These are phyloP conservation scores for Trichechus manatus DNA, from an alignment of 2,113 vertebrate species.

Conservation along the genomic window DNA sequence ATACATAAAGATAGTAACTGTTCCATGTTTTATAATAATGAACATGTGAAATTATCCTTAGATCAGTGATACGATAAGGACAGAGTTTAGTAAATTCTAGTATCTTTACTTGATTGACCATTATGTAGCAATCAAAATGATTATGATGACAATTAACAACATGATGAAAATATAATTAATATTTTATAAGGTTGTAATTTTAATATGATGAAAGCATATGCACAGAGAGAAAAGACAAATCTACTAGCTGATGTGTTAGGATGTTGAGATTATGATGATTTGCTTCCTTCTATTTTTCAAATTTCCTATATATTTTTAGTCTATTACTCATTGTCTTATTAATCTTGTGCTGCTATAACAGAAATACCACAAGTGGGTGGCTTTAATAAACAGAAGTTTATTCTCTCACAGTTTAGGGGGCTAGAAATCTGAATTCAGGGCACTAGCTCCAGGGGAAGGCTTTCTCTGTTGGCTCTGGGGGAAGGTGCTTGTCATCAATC, in stretches of 20 bases:
- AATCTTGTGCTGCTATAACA: no score
- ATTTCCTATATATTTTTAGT: not conserved
- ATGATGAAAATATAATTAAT: slow-evolving; percentile 44
- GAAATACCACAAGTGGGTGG: no score
- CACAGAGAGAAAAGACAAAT: not conserved
- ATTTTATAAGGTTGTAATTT: slow-evolving; percentile 12
- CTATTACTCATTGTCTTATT: not conserved
- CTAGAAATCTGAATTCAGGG: no score
- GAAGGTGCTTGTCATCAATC: no score
- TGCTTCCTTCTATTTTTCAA: not conserved
- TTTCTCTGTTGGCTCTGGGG: no score
- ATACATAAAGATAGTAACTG: not conserved
- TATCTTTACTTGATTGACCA: not conserved
- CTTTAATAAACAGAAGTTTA: no score
- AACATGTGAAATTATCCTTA: not conserved
- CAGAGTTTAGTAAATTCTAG: not conserved
- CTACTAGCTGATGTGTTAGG: not conserved
- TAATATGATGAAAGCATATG: not conserved
- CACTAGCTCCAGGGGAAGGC: no score
- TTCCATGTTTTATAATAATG: not conserved
- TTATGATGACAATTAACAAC: slow-evolving; percentile 12
- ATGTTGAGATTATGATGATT: not conserved
- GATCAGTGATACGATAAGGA: not conserved
- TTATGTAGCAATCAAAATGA: not conserved
- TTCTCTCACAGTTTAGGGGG: no score